Evolutionary conservation across 2,113 vertebrate species (phyloP), one percentile per base, ranked within the genome.

Genomic region (Oncorhynchus gorbuscha): DNA sequence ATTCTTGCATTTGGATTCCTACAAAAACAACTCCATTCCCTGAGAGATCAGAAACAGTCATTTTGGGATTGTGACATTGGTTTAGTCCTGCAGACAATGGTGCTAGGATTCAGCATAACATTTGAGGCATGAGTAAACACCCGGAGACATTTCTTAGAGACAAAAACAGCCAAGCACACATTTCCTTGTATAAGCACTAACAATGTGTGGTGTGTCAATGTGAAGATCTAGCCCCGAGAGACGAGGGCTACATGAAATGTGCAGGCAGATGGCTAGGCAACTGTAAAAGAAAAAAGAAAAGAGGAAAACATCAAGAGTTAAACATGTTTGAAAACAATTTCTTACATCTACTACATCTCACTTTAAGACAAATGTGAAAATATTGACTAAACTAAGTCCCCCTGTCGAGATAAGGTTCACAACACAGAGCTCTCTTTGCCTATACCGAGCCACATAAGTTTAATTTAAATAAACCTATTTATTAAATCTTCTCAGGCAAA

Each of bases 1-100:
- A 83, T 86, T 81, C 86, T 85, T 85, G 79, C 83, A 87, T 84
- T 83, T 71, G 22, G 59, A 58, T 72, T 71, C 76, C 76, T 76
- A 80, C 73, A 82, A 78, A 83, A 69, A 87, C 84, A 84, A 62
- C 72, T 28, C 73, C 77, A 45, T 58, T 75, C 48, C 69, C 66
- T 3, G 64, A 68, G 73, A 76, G 69, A 79, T 78, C 76, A 51
- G 82, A 18, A 16, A n/a, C 2, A 24, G 24, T 61, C 81, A 77
- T 32, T 77, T 72, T 28, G 69, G 69, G 61, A 80, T 72, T 77
- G 81, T 51, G 62, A 87, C 81, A 72, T 30, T 49, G 69, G 69
- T 24, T 79, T 76, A 62, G 61, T 75, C 48, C 20, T 12, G 49
- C 58, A 77, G 76, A 71, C 39, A 73, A 82, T 11, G 28, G 39